Conservation (phyloP, 2,113 vertebrate genomes). For the Corythaeola cristata region DNA sequence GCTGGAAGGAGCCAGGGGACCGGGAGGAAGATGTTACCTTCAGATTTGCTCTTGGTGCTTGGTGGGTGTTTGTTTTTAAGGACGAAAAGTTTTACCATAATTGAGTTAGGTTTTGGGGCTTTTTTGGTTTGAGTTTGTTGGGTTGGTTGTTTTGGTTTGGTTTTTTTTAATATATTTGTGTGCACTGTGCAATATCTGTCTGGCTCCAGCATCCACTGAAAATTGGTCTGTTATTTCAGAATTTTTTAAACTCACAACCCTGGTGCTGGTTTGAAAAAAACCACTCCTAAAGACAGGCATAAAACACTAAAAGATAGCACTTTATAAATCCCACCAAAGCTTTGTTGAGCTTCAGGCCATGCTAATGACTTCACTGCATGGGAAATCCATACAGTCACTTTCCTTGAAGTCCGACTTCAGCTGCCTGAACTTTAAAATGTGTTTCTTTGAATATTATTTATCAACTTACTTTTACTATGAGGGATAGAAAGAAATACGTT, state of each 20-base stretch:
- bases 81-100: not conserved
- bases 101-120: not conserved
- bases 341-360: not conserved
- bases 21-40: not conserved
- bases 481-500: not conserved
- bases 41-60: conserved; percentile 31
- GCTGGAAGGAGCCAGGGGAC: not conserved
- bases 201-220: conserved; percentile 20
- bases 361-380: conserved; percentile 2
- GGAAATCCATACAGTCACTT: not conserved
- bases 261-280: conserved; percentile 15
- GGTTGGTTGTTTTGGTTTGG: not conserved
- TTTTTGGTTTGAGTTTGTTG: not conserved
- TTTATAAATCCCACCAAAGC: conserved; percentile 53
- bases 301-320: conserved; percentile 48
- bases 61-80: conserved; percentile 27
- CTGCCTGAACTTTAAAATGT: conserved; percentile 29
- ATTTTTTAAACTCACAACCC: conserved; percentile 10
- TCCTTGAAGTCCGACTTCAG: not conserved
- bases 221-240: not conserved
- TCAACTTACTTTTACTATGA: not conserved
- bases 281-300: conserved; percentile 31
- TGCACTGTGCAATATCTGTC: conserved; percentile 39
- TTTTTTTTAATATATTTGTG: not conserved
- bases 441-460: conserved; percentile 34